Evolutionary conservation across 2,113 vertebrate genomes (phyloP).

Genomic region (Cinclus cinclus): DNA sequence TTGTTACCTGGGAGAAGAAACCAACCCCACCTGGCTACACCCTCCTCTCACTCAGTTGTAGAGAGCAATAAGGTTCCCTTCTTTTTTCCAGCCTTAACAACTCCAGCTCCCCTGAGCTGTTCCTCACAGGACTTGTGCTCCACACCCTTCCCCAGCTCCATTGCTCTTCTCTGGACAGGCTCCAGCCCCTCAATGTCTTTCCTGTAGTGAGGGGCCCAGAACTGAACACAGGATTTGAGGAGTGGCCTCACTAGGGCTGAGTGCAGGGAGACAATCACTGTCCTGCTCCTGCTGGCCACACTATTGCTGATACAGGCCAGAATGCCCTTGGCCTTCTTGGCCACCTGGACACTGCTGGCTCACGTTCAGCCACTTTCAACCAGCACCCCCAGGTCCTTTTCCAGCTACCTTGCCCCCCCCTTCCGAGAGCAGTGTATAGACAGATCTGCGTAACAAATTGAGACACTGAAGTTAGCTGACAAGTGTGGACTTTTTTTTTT

Average conservation of each 20-base stretch:
- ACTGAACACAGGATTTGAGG: not conserved
- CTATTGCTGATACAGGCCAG: not conserved
- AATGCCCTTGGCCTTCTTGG: not conserved
- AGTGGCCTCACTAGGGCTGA: not conserved
- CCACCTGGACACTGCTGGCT: not conserved
- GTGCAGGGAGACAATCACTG: not conserved
- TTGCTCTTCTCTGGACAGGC: not conserved
- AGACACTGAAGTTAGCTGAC: not conserved
- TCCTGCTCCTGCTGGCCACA: not conserved
- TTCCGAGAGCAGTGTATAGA: not conserved
- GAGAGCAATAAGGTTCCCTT: not conserved
- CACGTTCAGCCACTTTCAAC: not conserved
- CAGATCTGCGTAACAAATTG: not conserved
- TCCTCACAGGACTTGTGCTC: not conserved
- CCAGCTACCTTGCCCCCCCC: not conserved
- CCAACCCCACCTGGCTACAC: not conserved
- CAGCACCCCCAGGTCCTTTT: not conserved
- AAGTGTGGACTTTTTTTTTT: not conserved
- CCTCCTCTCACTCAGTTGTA: not conserved
- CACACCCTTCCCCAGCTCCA: not conserved
- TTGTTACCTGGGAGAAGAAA: not conserved
- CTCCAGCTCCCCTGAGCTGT: not conserved
- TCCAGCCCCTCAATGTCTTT: not conserved
- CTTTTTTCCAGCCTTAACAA: not conserved
- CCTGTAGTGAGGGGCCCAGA: fast-evolving